Conservation (phyloP, 37 sponge, comb jelly and placozoan species). For the Ephydatia muelleri region DNA sequence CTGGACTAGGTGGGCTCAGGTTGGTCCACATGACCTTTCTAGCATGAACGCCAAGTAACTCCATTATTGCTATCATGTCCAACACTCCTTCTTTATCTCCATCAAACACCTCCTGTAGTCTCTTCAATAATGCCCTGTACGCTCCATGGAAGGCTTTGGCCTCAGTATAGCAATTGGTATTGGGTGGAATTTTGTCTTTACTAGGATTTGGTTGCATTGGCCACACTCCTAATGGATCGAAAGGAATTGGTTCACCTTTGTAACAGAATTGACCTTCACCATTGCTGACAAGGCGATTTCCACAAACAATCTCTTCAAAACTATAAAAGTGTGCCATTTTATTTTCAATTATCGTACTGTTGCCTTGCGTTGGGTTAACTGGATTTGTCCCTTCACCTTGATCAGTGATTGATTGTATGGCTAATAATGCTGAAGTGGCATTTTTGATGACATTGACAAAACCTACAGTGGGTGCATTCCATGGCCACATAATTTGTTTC, state of each 20-base stretch:
- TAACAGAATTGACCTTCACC: conserved; percentile 13
- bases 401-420: conserved; percentile 28
- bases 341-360: neutral
- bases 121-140: conserved; percentile 27
- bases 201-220: conserved; percentile 61
- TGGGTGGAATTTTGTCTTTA: neutral
- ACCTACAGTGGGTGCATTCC: conserved; percentile 4
- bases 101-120: conserved; percentile 41
- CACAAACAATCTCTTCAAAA: conserved; percentile 60
- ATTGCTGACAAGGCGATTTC: neutral
- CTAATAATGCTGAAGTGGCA: conserved; percentile 12
- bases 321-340: conserved; percentile 52
- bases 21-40: conserved; percentile 2
- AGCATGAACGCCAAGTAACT: conserved; percentile 23
- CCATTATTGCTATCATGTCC: conserved; percentile 35
- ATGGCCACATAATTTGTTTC: conserved; percentile 40
- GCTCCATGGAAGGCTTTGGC: conserved; percentile 41
- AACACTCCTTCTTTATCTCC: conserved; percentile 26
- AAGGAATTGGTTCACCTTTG: conserved; percentile 22
- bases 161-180: conserved; percentile 19
- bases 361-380: conserved; percentile 17
- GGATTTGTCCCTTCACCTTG: conserved; percentile 58
- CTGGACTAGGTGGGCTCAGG: neutral
- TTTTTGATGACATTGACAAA: conserved; percentile 10
- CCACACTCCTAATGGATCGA: conserved; percentile 46